Conservation (phyloP, 1,140 invertebrate genomes). For the Marisa cornuarietis region DNA sequence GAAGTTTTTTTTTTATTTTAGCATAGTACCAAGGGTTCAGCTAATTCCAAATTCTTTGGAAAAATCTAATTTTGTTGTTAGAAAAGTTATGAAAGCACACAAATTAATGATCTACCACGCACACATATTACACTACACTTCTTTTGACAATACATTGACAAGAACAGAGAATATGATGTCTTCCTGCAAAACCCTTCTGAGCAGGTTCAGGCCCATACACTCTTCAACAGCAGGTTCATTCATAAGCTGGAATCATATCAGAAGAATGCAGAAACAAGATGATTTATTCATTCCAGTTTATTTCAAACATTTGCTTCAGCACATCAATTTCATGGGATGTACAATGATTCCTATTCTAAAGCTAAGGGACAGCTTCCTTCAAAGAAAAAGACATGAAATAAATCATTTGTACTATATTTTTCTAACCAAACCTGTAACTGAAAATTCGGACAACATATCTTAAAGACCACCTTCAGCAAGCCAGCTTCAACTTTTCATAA, state of each 20-base stretch:
- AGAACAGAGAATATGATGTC: no score
- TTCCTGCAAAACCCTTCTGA: not conserved
- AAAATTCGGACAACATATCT: not conserved
- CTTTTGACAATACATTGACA: no score
- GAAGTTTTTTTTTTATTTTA: no score
- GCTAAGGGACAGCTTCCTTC: no score
- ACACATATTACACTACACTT: no score
- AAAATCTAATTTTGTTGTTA: no score
- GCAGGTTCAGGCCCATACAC: conserved; percentile 16
- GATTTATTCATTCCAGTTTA: conserved; percentile 13
- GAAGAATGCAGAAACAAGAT: conserved; percentile 15
- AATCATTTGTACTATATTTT: not conserved
- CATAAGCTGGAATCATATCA: conserved; percentile 22
- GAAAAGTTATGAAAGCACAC: no score
- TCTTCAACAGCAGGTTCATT: conserved; percentile 14
- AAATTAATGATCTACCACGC: no score
- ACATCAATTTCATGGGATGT: no score
- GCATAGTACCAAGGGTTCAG: no score
- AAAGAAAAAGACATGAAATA: not conserved
- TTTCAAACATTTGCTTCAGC: not conserved
- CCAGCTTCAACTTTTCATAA: not conserved
- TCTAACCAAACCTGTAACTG: not conserved
- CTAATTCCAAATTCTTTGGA: no score
- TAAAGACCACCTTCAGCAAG: not conserved
- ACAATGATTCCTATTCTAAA: no score